Evolutionary conservation across 2,888 invertebrate species (phyloP).

Genomic region (Hypsopygia costalis): DNA sequence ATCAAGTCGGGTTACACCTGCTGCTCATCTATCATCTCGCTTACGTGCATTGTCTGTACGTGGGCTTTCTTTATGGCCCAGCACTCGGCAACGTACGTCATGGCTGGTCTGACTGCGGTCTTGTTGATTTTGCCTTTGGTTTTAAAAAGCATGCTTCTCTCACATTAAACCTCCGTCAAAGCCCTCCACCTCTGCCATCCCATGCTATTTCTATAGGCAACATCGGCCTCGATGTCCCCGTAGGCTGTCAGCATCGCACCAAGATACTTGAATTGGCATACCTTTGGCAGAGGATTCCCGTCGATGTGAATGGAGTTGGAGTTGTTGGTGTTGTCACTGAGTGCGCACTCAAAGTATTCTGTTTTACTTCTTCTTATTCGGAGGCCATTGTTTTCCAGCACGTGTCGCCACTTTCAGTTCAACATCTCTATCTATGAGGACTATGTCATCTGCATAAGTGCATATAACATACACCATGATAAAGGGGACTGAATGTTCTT

Average conservation of each 20-base stretch:
- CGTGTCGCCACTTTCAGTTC: not conserved
- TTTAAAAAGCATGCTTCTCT: conserved; percentile 3
- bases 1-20: not conserved
- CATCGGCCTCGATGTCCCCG: conserved; percentile 6
- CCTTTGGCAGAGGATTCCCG: conserved; percentile 4
- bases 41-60: conserved; percentile 4
- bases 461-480: conserved; percentile 10
- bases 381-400: not conserved
- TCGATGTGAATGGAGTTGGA: not conserved
- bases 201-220: conserved; percentile 3
- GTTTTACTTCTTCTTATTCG: not conserved
- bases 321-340: conserved; percentile 1
- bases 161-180: conserved; percentile 7
- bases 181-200: conserved; percentile 3
- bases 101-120: conserved; percentile 7
- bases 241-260: conserved; percentile 6
- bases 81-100: conserved; percentile 7
- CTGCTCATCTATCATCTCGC: not conserved
- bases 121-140: conserved; percentile 8
- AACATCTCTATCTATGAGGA: conserved; percentile 3
- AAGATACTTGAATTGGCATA: conserved; percentile 3
- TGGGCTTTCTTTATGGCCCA: conserved; percentile 7
- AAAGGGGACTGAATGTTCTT: not conserved
- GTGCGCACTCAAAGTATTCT: not conserved
- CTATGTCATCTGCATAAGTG: conserved; percentile 14